Evolutionary conservation across 2,888 invertebrate genomes (phyloP), one percentile per base, ranked within the genome.

Genomic region (Liopterus haemorrhoidalis): DNA sequence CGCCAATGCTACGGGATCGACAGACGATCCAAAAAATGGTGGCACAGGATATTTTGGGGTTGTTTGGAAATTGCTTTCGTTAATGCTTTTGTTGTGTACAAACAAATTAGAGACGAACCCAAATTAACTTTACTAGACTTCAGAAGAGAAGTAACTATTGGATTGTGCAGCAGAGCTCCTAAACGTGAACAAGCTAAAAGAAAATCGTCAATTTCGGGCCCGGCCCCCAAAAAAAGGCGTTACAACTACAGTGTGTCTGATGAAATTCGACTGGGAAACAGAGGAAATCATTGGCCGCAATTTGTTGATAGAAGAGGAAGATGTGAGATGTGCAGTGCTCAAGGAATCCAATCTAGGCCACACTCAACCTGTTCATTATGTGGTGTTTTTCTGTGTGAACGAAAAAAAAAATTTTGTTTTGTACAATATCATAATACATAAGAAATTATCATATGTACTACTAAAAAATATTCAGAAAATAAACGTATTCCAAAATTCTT

Each of bases 41-140:
- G 58, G 57, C 56, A 57, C 45, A 16, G 53, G 27, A 30, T 59
- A 15, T 58, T 58, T 46, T 57, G 41, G 33, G 54, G 50, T 5
- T 25, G 55, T 15, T 12, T 57, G 15, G 56, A 56, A 21, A 54
- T 56, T 5, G 45, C 48, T 20, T 55, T 57, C 46, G 52, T 58
- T 18, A 56, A 52, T 44, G 39, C 46, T 14, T 47, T 41, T 43
- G 39, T 44, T 16, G 22, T 54, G 8, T 49, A 46, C 22, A 39
- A 22, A 12, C 31, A 39, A 20, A 36, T 28, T 27, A 43, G n/a
- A 24, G 49, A 42, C 15, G 30, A 33, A 3, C 16, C 16, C 14
- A n/a, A 41, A 38, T 35, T 51, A 19, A n/a, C 43, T 19, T 24
- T 40, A 22, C 20, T 43, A 20, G 39, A 47, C 22, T 50, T 49